Base-by-base conservation (phyloP, 2,113 vertebrate species). In the Paracyprichromis sp. region DNA sequence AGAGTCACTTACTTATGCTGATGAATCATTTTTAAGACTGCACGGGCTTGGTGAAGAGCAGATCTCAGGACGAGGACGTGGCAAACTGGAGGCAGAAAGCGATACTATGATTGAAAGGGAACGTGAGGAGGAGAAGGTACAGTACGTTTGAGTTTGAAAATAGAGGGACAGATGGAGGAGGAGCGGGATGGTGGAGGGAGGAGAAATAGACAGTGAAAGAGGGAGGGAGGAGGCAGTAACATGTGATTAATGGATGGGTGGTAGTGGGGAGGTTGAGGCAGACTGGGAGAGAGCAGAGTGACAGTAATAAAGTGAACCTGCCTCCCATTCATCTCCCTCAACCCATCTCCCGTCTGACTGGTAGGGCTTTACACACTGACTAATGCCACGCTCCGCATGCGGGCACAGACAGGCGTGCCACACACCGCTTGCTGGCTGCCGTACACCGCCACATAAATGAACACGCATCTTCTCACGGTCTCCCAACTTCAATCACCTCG, bases 251-350 rank as follows among this genome's bases (percentile, higher is more conserved):
- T 98, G 94, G 93, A 94, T 88, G 91, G 92, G 91, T 94, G 94
- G 94, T 92, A 92, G 92, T 94, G 89, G 91, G 94, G 94, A 99
- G 97, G 98, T 97, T 97, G 97, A 98, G 97, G 97, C 97, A 98
- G 97, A 97, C 97, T 98, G 97, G 97, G 97, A 97, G 97, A 97
- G 98, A 98, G 97, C 97, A 97, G 98, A 98, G 97, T 98, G 98
- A 99, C 98, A 98, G 98, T 99, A 98, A 99, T 98, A 99, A 99
- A 99, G 98, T 98, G 97, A 97, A 97, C 97, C 96, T 97, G 97
- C 97, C 97, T 97, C 97, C 97, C 97, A 99, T 99, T 98, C 98
- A 98, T 99, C 98, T 99, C 98, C 97, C 97, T 98, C 97, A 98
- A 97, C 97, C 97, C 98, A 96, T 98, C 95, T 94, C 91, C 92